Evolutionary conservation across 1,140 invertebrate species (phyloP).

Genomic region (Medauroidea extradentata): DNA sequence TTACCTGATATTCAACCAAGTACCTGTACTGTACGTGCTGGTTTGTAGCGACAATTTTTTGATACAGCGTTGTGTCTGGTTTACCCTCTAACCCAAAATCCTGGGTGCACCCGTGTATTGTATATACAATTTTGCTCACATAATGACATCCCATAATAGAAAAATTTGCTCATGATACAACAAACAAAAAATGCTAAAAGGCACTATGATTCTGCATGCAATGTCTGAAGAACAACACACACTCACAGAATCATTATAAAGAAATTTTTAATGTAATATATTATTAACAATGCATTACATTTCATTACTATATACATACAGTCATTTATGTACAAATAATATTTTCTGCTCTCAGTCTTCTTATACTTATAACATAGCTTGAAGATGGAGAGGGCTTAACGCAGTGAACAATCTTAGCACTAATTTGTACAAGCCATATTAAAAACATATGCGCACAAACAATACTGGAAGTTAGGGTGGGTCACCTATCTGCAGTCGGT

Average conservation of each 20-base stretch:
- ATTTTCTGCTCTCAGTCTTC: conserved; percentile 15
- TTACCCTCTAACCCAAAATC: no score
- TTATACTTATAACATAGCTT: conserved; percentile 17
- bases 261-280: conserved; percentile 15
- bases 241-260: conserved; percentile 6
- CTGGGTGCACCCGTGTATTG: no score
- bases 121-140: no score
- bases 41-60: no score
- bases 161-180: no score
- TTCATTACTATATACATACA: conserved; percentile 9
- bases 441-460: conserved; percentile 14
- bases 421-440: conserved; percentile 16
- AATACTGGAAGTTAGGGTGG: conserved; percentile 17
- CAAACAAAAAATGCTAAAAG: no score
- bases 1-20: no score
- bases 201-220: no score
- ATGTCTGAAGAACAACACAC: not conserved
- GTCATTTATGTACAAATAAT: conserved; percentile 16
- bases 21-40: no score
- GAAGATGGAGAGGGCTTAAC: conserved; percentile 1
- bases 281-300: conserved; percentile 16
- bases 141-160: no score
- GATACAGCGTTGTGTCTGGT: no score
- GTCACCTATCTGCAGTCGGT: conserved; percentile 10
- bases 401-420: conserved; percentile 8